phyloP scores from a whole-genome alignment of 2,113 vertebrate species.

The Psephotus haematonotus region DNA sequence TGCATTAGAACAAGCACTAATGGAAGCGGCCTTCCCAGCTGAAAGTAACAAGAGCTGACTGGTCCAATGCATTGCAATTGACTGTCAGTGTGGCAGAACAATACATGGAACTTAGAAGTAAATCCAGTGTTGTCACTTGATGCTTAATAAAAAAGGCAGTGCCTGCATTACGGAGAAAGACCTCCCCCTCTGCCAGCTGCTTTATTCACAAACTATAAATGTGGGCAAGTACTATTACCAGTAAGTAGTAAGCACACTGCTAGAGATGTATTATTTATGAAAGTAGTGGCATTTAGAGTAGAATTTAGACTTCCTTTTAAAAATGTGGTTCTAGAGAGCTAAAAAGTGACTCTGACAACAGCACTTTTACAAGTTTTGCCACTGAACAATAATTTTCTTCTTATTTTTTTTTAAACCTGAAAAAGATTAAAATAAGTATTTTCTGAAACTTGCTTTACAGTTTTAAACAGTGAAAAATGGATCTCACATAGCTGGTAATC shows the following conservation, averaged over 20 bases:
- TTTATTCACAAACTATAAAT: background rate
- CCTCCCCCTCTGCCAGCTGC: background rate
- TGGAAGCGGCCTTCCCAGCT: fast-evolving
- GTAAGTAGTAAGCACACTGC: background rate
- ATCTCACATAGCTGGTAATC: background rate
- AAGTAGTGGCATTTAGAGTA: background rate
- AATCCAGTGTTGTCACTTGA: background rate
- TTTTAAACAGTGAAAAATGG: background rate
- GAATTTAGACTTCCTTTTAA: background rate
- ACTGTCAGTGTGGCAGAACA: background rate
- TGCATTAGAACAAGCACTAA: background rate
- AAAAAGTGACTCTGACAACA: background rate
- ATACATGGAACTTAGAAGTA: background rate
- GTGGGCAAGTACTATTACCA: background rate
- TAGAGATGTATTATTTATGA: background rate
- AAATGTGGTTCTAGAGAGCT: background rate
- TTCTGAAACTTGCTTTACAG: background rate
- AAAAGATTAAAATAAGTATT: background rate
- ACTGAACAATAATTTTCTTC: background rate
- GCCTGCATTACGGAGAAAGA: background rate
- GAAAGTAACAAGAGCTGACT: background rate
- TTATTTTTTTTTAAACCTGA: background rate
- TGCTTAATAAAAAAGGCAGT: background rate
- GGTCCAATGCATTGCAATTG: background rate
- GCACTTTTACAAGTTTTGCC: background rate